Percentiles rank a stretch among this genome's conserved stretches.
Evolutionary conservation across 1,140 invertebrate genomes (phyloP).

Genomic region (Stenopsyche tienmushanensis): DNA sequence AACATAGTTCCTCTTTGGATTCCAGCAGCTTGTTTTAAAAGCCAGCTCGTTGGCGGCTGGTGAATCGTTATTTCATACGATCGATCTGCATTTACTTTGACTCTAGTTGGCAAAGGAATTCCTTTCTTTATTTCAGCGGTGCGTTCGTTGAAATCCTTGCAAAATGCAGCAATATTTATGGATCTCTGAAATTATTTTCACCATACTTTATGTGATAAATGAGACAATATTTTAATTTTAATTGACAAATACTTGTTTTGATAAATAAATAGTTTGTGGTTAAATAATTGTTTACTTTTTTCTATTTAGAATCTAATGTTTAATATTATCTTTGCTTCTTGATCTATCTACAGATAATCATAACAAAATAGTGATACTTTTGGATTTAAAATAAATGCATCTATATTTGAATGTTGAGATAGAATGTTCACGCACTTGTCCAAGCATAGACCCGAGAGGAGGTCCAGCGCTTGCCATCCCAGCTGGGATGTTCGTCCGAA

Average conservation of each 20-base stretch:
- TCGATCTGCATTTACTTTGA: slow-evolving; percentile 83
- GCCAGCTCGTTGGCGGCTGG: slow-evolving; percentile 83
- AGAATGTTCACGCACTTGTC: no score
- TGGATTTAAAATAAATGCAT: no score
- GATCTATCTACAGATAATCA: no score
- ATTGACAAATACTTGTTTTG: neutral
- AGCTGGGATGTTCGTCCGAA: slow-evolving; percentile 80
- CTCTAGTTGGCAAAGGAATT: slow-evolving; percentile 81
- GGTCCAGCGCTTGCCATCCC: slow-evolving; percentile 84
- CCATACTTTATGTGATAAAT: slow-evolving; percentile 4
- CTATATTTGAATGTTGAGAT: no score
- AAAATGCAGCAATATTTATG: slow-evolving; percentile 94
- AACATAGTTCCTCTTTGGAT: slow-evolving; percentile 80
- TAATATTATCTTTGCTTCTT: no score
- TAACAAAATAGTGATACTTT: no score
- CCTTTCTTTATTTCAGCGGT: slow-evolving; percentile 93
- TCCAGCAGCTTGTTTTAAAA: slow-evolving; percentile 94
- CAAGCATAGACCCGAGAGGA: slow-evolving; percentile 87
- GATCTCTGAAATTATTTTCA: slow-evolving; percentile 79
- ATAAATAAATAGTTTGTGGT: neutral
- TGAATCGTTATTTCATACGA: slow-evolving; percentile 82
- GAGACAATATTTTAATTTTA: no score
- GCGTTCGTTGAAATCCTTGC: slow-evolving; percentile 96
- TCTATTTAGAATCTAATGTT: no score
- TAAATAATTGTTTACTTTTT: neutral